Conservation (phyloP, 2,113 vertebrate genomes). For the Narcine bancroftii region DNA sequence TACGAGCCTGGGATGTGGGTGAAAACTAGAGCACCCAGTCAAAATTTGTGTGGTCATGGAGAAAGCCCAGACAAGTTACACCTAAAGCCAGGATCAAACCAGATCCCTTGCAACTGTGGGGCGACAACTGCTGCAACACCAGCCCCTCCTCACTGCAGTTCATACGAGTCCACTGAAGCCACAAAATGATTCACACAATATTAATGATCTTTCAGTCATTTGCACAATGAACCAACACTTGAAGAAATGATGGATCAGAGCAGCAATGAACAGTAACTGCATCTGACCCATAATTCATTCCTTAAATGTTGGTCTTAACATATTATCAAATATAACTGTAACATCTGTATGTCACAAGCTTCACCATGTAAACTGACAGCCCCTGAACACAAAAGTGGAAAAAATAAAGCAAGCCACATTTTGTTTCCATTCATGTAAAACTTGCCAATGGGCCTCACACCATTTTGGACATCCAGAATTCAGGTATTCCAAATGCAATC, state of each 20-base stretch:
- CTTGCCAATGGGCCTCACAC: not conserved
- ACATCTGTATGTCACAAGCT: not conserved
- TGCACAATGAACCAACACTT: not conserved
- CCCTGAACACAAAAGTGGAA: not conserved
- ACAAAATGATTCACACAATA: not conserved
- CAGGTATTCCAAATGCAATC: not conserved
- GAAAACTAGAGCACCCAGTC: too few relatives aligned
- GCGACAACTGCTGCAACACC: not conserved
- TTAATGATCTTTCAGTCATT: not conserved
- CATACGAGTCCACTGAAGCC: not conserved
- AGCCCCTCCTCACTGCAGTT: not conserved
- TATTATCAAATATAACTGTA: not conserved
- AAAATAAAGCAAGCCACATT: not conserved
- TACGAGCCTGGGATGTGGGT: too few relatives aligned
- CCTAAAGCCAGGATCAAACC: too few relatives aligned
- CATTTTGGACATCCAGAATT: not conserved
- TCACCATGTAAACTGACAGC: not conserved
- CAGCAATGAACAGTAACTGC: not conserved
- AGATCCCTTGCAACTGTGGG: too few relatives aligned
- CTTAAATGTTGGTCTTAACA: not conserved
- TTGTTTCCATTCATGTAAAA: not conserved
- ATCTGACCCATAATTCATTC: not conserved
- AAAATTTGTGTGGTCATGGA: too few relatives aligned
- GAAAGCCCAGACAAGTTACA: too few relatives aligned
- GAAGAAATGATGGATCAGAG: not conserved